Percentiles rank a stretch among this genome's conserved stretches.
Evolutionary conservation across 2,113 vertebrate genomes (phyloP).

Genomic region (Thinocorus orbignyianus): DNA sequence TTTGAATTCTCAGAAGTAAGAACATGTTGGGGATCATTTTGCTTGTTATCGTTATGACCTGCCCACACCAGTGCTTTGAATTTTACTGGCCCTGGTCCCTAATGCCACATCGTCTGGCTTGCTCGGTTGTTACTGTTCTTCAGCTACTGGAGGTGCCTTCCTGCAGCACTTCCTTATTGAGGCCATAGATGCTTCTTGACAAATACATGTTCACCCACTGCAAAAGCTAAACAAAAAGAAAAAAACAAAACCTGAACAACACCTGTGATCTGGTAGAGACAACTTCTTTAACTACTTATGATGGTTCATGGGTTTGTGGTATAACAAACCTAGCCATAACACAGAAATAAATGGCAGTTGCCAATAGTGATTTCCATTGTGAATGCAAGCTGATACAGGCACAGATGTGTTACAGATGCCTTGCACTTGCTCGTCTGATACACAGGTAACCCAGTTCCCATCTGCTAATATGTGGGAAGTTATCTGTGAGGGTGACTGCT

Average conservation of each 20-base stretch:
- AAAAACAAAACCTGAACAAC: not conserved
- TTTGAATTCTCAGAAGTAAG: not conserved
- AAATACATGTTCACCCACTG: not conserved
- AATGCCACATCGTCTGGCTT: not conserved
- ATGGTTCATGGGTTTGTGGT: not conserved
- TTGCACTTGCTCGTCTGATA: not conserved
- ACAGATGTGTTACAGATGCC: not conserved
- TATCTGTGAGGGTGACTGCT: not conserved
- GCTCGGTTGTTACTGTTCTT: not conserved
- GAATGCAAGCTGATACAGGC: not conserved
- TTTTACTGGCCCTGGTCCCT: not conserved
- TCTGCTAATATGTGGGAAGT: not conserved
- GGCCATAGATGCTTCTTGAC: not conserved
- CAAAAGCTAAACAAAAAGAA: not conserved
- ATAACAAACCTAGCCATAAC: not conserved
- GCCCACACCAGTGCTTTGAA: not conserved
- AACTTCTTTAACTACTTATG: not conserved
- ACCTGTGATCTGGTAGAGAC: not conserved
- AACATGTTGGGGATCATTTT: not conserved
- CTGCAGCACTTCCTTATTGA: not conserved
- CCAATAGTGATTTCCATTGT: not conserved
- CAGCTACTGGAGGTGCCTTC: not conserved
- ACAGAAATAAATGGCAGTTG: not conserved
- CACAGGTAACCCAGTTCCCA: not conserved
- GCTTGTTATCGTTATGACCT: not conserved